Evolutionary conservation across 2,888 invertebrate genomes (phyloP).

Genomic region (Cenopis cana): DNA sequence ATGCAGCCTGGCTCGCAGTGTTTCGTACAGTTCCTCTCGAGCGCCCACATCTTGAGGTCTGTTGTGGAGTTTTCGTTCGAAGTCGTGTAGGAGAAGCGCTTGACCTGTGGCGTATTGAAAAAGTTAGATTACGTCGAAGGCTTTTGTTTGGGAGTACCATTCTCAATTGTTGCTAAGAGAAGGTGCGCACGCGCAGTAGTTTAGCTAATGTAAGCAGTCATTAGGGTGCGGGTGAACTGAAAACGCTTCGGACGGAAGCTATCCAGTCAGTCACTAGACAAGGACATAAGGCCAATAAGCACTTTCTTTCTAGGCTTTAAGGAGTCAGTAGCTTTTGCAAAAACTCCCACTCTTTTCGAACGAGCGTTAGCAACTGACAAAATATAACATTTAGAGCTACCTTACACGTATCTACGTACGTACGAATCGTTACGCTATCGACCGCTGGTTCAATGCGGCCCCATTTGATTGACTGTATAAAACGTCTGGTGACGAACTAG

Average conservation of each 20-base stretch:
- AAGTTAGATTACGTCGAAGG: neutral
- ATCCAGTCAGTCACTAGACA: too few relatives aligned
- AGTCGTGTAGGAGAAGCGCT: constrained; percentile 92
- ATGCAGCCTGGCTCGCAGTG: constrained; percentile 95
- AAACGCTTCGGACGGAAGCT: too few relatives aligned
- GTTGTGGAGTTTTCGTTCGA: constrained; percentile 92
- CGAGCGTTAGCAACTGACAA: too few relatives aligned
- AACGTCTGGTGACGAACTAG: neutral
- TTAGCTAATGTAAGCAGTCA: too few relatives aligned
- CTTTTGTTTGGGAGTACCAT: neutral
- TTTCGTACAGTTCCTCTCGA: constrained; percentile 92
- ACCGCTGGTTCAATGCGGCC: neutral
- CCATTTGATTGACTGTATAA: neutral
- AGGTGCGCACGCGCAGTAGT: neutral
- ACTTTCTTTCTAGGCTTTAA: too few relatives aligned
- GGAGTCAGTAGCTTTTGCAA: too few relatives aligned
- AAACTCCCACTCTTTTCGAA: too few relatives aligned
- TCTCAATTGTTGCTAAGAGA: neutral
- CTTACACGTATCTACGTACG: too few relatives aligned
- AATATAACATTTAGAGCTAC: too few relatives aligned
- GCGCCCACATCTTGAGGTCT: constrained; percentile 90
- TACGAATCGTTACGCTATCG: neutral
- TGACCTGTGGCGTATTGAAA: constrained; percentile 83
- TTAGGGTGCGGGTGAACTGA: too few relatives aligned
- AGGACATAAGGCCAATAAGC: too few relatives aligned